Conservation (phyloP, 2,113 vertebrate genomes). For the Vulpes ferrilata region DNA sequence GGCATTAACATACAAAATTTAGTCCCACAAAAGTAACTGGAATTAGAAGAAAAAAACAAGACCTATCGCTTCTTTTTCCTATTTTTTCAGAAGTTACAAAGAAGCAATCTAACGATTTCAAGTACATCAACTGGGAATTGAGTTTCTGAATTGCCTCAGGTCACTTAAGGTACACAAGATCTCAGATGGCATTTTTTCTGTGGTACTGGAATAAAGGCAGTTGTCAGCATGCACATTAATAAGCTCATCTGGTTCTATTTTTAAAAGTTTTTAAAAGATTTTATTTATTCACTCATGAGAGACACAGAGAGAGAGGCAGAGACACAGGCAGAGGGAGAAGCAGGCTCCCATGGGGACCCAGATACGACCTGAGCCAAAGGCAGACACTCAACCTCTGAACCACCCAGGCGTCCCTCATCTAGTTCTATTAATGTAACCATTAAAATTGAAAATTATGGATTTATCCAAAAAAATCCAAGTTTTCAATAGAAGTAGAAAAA, state of each 20-base stretch:
- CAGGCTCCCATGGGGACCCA: too few relatives aligned
- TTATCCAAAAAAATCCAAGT: background rate
- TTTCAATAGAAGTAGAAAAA: background rate
- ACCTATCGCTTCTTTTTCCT: background rate
- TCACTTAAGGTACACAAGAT: background rate
- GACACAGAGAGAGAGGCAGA: too few relatives aligned
- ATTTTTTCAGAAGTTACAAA: background rate
- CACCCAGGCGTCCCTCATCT: background rate
- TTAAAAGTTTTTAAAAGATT: too few relatives aligned
- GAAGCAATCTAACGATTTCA: background rate
- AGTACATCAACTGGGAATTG: background rate
- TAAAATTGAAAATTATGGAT: constrained; percentile 42
- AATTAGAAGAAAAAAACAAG: constrained; percentile 30
- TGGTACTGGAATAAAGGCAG: constrained; percentile 11
- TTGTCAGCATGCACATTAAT: background rate
- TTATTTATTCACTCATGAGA: too few relatives aligned
- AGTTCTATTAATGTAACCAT: background rate
- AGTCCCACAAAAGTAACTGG: background rate
- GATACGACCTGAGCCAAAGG: too few relatives aligned
- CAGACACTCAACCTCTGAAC: too few relatives aligned
- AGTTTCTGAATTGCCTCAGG: background rate
- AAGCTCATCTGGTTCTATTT: background rate
- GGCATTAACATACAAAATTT: background rate
- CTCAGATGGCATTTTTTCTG: background rate
- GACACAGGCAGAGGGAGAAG: too few relatives aligned